Evolutionary conservation across 2,888 invertebrate genomes (phyloP).

Genomic region (Rosalia funebris): DNA sequence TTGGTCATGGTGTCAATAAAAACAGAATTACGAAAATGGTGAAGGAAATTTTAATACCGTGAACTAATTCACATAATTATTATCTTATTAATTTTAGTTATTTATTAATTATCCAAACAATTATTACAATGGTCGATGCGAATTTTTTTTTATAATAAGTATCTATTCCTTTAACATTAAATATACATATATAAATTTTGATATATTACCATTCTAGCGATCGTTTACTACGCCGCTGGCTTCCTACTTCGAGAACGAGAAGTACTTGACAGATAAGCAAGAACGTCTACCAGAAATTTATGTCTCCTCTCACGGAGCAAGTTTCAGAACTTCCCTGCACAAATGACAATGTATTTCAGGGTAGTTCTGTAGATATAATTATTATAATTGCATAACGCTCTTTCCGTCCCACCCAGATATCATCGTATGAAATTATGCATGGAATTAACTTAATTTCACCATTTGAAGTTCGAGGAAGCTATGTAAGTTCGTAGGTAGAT

Average conservation of each 20-base stretch:
- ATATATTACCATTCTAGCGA: too few relatives aligned
- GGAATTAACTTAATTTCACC: constrained; percentile 35
- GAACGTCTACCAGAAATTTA: constrained; percentile 28
- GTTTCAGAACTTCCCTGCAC: constrained; percentile 28
- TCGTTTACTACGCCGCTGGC: constrained; percentile 21
- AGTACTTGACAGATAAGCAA: constrained; percentile 35
- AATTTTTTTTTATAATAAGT: too few relatives aligned
- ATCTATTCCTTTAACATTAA: too few relatives aligned
- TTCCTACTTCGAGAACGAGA: too few relatives aligned
- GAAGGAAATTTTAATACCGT: too few relatives aligned
- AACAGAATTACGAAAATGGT: too few relatives aligned
- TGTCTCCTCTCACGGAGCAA: constrained; percentile 27
- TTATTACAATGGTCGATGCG: too few relatives aligned
- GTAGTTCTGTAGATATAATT: constrained; percentile 31
- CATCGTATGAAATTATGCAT: constrained; percentile 38
- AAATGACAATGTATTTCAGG: constrained; percentile 33
- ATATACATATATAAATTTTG: too few relatives aligned
- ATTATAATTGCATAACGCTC: constrained; percentile 32
- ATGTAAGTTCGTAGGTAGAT: constrained; percentile 19
- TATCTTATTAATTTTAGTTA: too few relatives aligned
- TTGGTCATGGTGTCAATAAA: too few relatives aligned
- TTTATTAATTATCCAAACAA: too few relatives aligned
- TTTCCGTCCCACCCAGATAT: constrained; percentile 23
- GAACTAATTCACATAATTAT: too few relatives aligned
- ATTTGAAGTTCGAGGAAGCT: constrained; percentile 27